phyloP scores from a whole-genome alignment of 2,797 vertebrate species.

The Falco berigora region DNA sequence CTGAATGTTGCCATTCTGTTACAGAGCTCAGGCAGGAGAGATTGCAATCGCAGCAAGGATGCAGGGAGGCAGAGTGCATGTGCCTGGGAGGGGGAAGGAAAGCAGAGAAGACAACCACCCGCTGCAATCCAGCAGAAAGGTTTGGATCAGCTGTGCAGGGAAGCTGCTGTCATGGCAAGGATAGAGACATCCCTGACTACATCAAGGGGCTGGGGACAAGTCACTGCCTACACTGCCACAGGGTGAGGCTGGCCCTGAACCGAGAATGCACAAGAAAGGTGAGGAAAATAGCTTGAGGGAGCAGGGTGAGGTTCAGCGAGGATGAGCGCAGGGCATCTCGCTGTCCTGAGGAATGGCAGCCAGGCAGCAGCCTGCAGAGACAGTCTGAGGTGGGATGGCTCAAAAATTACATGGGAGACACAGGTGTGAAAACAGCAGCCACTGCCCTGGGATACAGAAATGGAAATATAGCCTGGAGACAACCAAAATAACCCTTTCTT shows the following conservation, averaged over 20 bases:
- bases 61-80: not conserved
- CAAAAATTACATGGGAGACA: not conserved
- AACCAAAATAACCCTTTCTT: not conserved
- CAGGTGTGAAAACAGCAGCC: not conserved
- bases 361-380: not conserved
- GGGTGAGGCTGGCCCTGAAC: not conserved
- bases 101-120: not conserved
- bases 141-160: not conserved
- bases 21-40: not conserved
- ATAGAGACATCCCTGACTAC: not conserved
- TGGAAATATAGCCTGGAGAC: not conserved
- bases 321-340: not conserved
- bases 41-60: conserved; percentile 24
- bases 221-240: not conserved
- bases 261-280: not conserved
- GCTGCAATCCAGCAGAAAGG: not conserved
- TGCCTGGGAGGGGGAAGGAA: not conserved
- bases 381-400: not conserved
- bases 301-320: not conserved
- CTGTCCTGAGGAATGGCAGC: not conserved
- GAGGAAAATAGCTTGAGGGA: not conserved
- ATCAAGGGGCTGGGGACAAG: not conserved
- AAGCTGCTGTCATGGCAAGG: not conserved
- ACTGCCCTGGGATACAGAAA: not conserved
- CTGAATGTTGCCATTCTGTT: not conserved